Conservation (phyloP, 2,797 vertebrate genomes). For the Clamator glandarius region DNA sequence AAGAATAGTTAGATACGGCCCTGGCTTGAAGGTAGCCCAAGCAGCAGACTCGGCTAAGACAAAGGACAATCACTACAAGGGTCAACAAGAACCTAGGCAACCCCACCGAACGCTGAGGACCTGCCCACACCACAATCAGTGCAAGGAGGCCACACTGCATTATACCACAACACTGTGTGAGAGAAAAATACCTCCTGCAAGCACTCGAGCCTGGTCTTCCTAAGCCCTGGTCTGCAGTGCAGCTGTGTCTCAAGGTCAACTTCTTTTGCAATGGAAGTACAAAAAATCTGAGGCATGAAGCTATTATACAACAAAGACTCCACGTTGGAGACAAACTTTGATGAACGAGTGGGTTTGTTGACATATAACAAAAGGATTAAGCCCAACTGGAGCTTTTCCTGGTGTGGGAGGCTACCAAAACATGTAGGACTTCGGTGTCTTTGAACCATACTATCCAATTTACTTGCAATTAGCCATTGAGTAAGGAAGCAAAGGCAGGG, state of each 20-base stretch:
- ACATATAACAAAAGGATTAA: background rate
- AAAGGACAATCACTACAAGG: background rate
- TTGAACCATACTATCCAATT: background rate
- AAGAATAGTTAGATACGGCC: too few relatives aligned
- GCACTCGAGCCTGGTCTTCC: background rate
- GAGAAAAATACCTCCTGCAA: background rate
- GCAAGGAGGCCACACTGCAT: background rate
- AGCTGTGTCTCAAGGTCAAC: background rate
- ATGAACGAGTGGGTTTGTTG: background rate
- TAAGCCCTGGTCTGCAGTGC: background rate
- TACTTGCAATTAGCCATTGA: background rate
- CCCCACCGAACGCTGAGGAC: background rate
- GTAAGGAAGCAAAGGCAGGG: background rate
- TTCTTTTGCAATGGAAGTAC: background rate
- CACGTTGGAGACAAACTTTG: background rate
- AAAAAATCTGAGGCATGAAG: background rate
- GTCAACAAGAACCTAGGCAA: background rate
- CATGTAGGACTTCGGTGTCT: background rate
- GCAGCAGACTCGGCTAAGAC: too few relatives aligned
- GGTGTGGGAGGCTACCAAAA: background rate
- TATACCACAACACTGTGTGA: background rate
- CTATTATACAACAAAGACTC: background rate
- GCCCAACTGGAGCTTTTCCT: background rate
- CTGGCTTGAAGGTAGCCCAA: too few relatives aligned
- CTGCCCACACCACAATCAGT: background rate